A percentile compares a stretch with the other conserved stretches of the same genome.
phyloP scores from a whole-genome alignment of 2,797 vertebrate genomes.

The Acanthurus tractus region DNA sequence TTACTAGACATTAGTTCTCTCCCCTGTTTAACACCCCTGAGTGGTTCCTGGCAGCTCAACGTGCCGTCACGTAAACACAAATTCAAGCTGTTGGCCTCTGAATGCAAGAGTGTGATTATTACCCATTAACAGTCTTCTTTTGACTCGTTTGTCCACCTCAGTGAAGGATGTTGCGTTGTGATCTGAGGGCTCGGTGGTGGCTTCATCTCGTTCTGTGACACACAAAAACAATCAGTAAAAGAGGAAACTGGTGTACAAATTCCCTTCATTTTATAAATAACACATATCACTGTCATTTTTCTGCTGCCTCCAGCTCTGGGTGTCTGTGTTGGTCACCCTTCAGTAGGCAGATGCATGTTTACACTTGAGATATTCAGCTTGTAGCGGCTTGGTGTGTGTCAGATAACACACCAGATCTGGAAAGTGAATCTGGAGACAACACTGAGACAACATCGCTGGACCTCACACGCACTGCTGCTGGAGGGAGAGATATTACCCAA shows the following conservation, averaged over 20 bases:
- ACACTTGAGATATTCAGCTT: conserved; percentile 57
- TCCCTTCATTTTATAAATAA: conserved; percentile 1
- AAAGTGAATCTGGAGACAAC: conserved; percentile 66
- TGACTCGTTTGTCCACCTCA: conserved; percentile 97
- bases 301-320: conserved; percentile 6
- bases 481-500: conserved; percentile 62
- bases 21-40: conserved; percentile 54
- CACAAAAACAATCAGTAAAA: conserved; percentile 38
- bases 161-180: conserved; percentile 89
- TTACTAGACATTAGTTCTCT: conserved; percentile 67
- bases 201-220: conserved; percentile 90
- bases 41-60: conserved; percentile 59
- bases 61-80: conserved; percentile 25
- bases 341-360: conserved; percentile 61
- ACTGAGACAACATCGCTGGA: conserved; percentile 68
- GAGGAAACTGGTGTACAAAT: not conserved
- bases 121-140: conserved; percentile 97
- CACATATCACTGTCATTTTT: not conserved
- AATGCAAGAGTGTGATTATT: conserved; percentile 65
- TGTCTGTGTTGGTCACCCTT: conserved; percentile 41
- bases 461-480: conserved; percentile 78
- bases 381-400: conserved; percentile 51
- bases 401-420: conserved; percentile 67
- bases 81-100: conserved; percentile 15
- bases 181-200: conserved; percentile 85